phyloP scores from a whole-genome alignment of 53 echinoderm and acorn worm genomes.

The Luidia sarsii region DNA sequence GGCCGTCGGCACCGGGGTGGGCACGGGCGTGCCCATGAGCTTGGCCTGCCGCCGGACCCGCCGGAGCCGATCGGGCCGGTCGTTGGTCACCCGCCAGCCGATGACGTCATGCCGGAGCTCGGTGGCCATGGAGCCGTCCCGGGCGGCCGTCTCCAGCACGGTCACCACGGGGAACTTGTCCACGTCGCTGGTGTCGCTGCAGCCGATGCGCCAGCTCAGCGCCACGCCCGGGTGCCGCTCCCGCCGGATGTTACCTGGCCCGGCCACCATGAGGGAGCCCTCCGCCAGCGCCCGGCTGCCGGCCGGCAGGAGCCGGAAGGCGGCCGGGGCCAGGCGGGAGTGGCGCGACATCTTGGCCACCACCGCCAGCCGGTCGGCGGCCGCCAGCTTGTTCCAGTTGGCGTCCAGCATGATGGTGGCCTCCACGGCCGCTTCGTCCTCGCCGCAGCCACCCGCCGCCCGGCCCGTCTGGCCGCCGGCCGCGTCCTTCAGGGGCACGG shows the following conservation, averaged over 20 bases:
- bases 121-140: slow-evolving; percentile 92
- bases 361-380: slow-evolving; percentile 66
- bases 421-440: slow-evolving; percentile 66
- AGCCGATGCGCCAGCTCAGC: slow-evolving; percentile 92
- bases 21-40: slow-evolving; percentile 79
- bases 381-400: slow-evolving; percentile 82
- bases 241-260: slow-evolving; percentile 82
- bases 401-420: slow-evolving; percentile 98
- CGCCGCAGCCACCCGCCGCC: slow-evolving; percentile 16
- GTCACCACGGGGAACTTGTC: slow-evolving; percentile 94
- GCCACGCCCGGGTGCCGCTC: slow-evolving; percentile 77
- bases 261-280: slow-evolving; percentile 77
- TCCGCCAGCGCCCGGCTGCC: slow-evolving; percentile 68
- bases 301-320: slow-evolving; percentile 85
- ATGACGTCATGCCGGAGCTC: slow-evolving; percentile 87
- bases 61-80: slow-evolving; percentile 60
- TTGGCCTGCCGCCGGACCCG: slow-evolving; percentile 80
- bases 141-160: slow-evolving; percentile 81
- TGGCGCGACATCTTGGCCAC: slow-evolving; percentile 94
- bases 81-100: slow-evolving; percentile 92
- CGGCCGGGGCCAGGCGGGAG: slow-evolving; percentile 77
- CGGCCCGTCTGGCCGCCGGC: neutral
- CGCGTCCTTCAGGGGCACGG: slow-evolving; percentile 39
- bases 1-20: slow-evolving; percentile 76
- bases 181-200: slow-evolving; percentile 67